Base-by-base conservation (phyloP, 1,140 invertebrate species). In the Harlomillsia oculata region DNA sequence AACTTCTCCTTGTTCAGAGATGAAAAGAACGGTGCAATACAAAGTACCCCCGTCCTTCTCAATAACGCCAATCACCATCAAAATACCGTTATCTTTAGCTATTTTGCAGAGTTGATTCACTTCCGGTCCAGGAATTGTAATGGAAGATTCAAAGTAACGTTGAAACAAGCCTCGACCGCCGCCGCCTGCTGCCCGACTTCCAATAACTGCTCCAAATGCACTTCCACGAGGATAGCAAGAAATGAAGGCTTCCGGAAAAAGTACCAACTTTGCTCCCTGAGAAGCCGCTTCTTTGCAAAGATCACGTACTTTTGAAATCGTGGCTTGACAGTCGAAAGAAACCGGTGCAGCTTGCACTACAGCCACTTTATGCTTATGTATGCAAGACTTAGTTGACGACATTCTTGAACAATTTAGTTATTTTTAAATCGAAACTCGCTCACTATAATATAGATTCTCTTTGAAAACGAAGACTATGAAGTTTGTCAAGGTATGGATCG, bases 11-110 rank as follows among this genome's bases (percentile, higher is more conserved):
- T 54, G 14, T 14, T 50, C 32, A 28, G 21, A 21, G 30, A 63
- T 67, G 52, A 60, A 69, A 16, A 69, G 56, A 23, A 53, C 54
- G 40, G 59, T 30, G 50, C 63, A 66, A 41, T 60, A 65, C 13
- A 53, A 25, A 37, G 53, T 59, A 8, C 1, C 45, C 4, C 44
- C 50, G 1, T 64, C 45, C 30, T 45, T 29, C 23, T 62, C 60
- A 34, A 57, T 56, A 1, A 62, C 60, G 0, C 60, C 60, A 5
- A 62, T 45, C 1, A 58, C 60, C n/a, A 62, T 23, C 41, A 53
- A 45, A 11, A 53, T 21, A 23, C n/a, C 21, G 37, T 56, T 48
- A 8, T 45, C 45, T 30, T 57, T 62, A 36, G 60, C 54, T 26
- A 62, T 53, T 21, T 13, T 14, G 3, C 34, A 30, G 5, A 62